phyloP scores from a whole-genome alignment of 2,888 invertebrate species.

The Tenthredo mesomela region DNA sequence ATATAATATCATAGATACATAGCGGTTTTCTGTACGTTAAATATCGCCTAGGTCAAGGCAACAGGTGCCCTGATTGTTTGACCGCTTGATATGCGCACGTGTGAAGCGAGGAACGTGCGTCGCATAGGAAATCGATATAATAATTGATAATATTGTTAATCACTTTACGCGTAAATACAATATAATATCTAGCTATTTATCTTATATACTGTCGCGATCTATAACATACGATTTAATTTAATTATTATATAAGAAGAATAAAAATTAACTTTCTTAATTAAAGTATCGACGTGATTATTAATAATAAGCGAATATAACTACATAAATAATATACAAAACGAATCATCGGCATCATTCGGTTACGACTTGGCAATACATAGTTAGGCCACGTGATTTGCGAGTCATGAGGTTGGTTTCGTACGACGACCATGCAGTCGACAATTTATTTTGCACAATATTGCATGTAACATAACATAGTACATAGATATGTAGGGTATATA shows the following conservation, averaged over 20 bases:
- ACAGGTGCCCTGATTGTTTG: conserved; percentile 17
- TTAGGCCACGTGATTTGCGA: background rate
- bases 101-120: conserved; percentile 27
- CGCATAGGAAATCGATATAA: background rate
- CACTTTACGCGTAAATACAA: background rate
- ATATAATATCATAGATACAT: background rate
- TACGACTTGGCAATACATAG: background rate
- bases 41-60: conserved; percentile 47
- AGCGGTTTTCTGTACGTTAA: conserved; percentile 6
- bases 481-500: background rate
- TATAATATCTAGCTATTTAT: background rate
- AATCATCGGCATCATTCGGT: background rate
- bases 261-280: background rate
- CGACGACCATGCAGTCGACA: background rate
- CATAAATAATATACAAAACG: too few species aligned
- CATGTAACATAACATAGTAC: background rate
- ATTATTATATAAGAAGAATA: background rate
- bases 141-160: conserved; percentile 11
- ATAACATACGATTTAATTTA: background rate
- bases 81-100: conserved; percentile 20
- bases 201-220: background rate
- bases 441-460: background rate
- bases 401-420: background rate
- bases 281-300: too few species aligned
- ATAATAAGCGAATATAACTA: background rate